phyloP scores from a whole-genome alignment of 1,140 invertebrate genomes.

The Penaeus chinensis region DNA sequence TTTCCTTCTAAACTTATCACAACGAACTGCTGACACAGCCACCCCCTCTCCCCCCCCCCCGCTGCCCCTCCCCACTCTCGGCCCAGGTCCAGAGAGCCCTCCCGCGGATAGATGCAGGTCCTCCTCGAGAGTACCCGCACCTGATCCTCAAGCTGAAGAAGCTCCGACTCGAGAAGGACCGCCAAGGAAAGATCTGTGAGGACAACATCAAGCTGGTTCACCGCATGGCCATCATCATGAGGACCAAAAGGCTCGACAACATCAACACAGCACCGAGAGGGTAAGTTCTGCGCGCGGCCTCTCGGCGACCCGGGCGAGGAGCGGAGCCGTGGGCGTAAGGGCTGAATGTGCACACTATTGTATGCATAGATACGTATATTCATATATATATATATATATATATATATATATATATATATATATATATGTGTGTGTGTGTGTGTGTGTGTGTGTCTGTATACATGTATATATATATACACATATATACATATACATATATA shows the following conservation, averaged over 20 bases:
- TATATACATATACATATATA: too few relatives aligned
- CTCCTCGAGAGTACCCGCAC: slow-evolving; percentile 57
- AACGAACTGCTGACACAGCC: too few relatives aligned
- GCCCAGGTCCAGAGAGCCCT: slow-evolving; percentile 56
- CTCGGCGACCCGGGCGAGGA: neutral
- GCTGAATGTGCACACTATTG: too few relatives aligned
- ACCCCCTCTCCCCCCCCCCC: neutral
- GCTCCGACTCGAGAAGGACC: slow-evolving; percentile 55
- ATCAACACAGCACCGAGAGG: slow-evolving; percentile 46
- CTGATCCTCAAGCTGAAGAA: slow-evolving; percentile 59
- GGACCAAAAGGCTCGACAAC: slow-evolving; percentile 59
- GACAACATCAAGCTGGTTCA: slow-evolving; percentile 61
- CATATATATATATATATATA: too few relatives aligned
- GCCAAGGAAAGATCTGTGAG: slow-evolving; percentile 55
- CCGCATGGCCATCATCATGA: slow-evolving; percentile 63
- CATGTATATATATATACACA: too few relatives aligned
- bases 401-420: too few relatives aligned
- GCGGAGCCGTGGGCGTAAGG: neutral
- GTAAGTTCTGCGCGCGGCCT: neutral
- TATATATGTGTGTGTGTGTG: too few relatives aligned
- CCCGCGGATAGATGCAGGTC: slow-evolving; percentile 53
- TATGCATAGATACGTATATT: too few relatives aligned
- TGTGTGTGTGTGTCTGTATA: too few relatives aligned
- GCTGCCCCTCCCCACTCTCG: neutral
- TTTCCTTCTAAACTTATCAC: neutral